Conservation (phyloP, 2,888 invertebrate species). For the Slavum lentiscoides region DNA sequence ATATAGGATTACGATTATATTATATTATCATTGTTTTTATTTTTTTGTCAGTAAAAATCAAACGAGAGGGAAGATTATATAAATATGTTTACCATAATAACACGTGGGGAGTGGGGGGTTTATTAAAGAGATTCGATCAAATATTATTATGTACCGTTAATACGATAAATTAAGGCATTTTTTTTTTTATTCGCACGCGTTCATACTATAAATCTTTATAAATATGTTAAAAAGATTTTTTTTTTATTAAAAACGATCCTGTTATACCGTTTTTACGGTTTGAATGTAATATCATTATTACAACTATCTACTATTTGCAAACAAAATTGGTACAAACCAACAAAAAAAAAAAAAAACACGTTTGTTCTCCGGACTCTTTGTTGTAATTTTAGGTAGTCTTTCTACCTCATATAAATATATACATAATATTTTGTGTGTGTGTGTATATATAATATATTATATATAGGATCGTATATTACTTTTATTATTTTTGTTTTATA, state of each 20-base stretch:
- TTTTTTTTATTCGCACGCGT: slow-evolving; percentile 43
- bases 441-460: too few relatives aligned
- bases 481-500: slow-evolving; percentile 26
- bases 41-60: too few relatives aligned
- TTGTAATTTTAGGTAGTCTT: slow-evolving; percentile 21
- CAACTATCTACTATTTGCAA: too few relatives aligned
- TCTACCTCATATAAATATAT: slow-evolving; percentile 14
- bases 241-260: slow-evolving; percentile 7
- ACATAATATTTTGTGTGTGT: not conserved
- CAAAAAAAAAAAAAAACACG: not conserved
- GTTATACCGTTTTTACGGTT: slow-evolving; percentile 23
- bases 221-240: slow-evolving; percentile 19
- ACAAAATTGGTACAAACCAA: too few relatives aligned
- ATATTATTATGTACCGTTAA: not conserved
- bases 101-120: too few relatives aligned
- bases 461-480: too few relatives aligned
- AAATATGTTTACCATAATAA: too few relatives aligned
- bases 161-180: slow-evolving; percentile 31
- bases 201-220: slow-evolving; percentile 32
- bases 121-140: too few relatives aligned
- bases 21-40: too few relatives aligned
- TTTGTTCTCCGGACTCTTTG: not conserved
- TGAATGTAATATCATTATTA: too few relatives aligned
- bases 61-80: too few relatives aligned
- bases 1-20: too few relatives aligned